Base-by-base conservation (phyloP, 2,113 vertebrate species). In the Toxostoma redivivum region DNA sequence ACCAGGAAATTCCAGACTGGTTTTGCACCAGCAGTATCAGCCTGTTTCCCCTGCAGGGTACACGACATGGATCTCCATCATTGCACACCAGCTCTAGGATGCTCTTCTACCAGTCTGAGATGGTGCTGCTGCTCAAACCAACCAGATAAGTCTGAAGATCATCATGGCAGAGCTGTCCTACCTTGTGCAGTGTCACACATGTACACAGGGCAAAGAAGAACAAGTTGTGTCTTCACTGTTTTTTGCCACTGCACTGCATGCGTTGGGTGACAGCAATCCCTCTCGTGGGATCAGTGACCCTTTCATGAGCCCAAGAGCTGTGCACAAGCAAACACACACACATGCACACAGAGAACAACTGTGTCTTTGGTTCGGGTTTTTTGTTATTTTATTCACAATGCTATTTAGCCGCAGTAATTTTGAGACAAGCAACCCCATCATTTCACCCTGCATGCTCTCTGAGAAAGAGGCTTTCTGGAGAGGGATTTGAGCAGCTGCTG, bases 401-500 rank as follows among this genome's bases (percentile, higher is more conserved):
- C 24, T 58, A 51, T 65, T 86, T 81, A 91, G 84, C 51, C 45
- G 24, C 35, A 85, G 70, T 27, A 73, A 73, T 90, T 95, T 54
- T 38, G 67, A 95, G 72, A 96, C 51, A 60, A 92, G 80, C 42
- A 90, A 94, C 57, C 53, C 44, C 90, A 92, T 80, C 86, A 69
- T 66, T 81, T 86, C 69, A 88, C 61, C 71, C 88, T 42, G 31
- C 0, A 0, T 66, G 67, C 65, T 86, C 91, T 42, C 69, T 48
- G 86, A 86, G 90, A 95, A 88, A 51, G 65, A 94, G 77, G 80
- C 65, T 86, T 96, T 92, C 83, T 95, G 95, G 70, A 96, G 69
- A 90, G 86, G 69, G 92, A 95, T 90, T 57, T 73, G 74, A 96
- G 92, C 97, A 97, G 97, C 97, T 97, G 97, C 90, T 95, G 74